These are phyloP conservation scores for Sus cebifrons DNA, from an alignment of 2,797 vertebrate genomes.

Conservation along the genomic window DNA sequence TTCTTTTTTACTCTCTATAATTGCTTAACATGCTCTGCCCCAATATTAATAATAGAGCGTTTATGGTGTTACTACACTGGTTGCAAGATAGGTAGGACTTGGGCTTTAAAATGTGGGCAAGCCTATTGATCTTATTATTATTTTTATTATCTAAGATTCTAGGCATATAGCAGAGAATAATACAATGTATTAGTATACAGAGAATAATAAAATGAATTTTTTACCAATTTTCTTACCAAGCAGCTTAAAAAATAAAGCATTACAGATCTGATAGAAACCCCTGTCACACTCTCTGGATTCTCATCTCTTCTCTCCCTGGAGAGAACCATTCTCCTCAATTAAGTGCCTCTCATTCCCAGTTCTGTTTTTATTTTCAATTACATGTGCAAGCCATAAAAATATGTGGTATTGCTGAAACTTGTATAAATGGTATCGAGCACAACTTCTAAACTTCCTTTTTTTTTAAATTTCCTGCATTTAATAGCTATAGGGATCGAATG, in stretches of 20 bases:
- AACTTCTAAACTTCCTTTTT: constrained; percentile 54
- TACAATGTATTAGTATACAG: background rate
- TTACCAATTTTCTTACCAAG: constrained; percentile 39
- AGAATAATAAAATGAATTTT: background rate
- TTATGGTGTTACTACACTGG: background rate
- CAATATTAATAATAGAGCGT: background rate
- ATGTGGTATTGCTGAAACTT: constrained; percentile 11
- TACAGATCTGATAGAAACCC: background rate
- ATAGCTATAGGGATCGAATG: background rate
- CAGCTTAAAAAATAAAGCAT: constrained; percentile 60
- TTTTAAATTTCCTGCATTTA: constrained; percentile 56
- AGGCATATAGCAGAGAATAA: background rate
- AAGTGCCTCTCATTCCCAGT: background rate
- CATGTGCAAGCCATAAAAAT: constrained; percentile 8
- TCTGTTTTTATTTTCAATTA: constrained; percentile 53
- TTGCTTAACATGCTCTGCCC: background rate
- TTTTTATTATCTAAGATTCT: constrained; percentile 52
- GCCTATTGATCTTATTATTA: constrained; percentile 7
- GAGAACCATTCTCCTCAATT: constrained; percentile 20
- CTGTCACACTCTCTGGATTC: background rate
- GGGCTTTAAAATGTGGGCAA: constrained; percentile 6
- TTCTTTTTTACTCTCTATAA: constrained; percentile 30
- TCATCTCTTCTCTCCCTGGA: constrained; percentile 26
- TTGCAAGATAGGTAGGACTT: constrained; percentile 15
- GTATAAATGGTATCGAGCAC: constrained; percentile 49